Percentiles rank a stretch among this genome's conserved stretches.
phyloP scores from a whole-genome alignment of 2,797 vertebrate genomes.

The Moxostoma hubbsi region DNA sequence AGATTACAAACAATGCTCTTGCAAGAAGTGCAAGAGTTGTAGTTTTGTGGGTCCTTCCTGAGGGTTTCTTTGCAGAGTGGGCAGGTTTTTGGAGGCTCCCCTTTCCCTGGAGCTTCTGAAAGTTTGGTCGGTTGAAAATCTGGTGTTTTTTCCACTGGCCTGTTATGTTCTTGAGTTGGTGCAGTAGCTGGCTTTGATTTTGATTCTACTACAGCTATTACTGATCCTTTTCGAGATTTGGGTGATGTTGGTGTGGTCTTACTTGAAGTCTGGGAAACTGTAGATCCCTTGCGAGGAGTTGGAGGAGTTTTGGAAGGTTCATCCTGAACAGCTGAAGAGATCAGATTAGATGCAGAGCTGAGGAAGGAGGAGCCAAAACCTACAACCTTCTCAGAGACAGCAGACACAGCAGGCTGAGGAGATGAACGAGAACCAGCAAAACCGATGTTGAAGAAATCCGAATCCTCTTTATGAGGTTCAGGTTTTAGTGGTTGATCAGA shows the following conservation, averaged over 20 bases:
- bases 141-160: conserved; percentile 49
- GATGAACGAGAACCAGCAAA: conserved; percentile 74
- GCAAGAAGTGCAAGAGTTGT: conserved; percentile 83
- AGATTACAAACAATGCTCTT: conserved; percentile 82
- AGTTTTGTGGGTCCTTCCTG: conserved; percentile 81
- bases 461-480: conserved; percentile 62
- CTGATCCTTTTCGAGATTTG: conserved; percentile 67
- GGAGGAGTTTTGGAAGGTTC: conserved; percentile 71
- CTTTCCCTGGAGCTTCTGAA: conserved; percentile 59
- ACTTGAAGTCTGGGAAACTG: conserved; percentile 60
- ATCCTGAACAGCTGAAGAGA: conserved; percentile 83
- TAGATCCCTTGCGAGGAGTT: conserved; percentile 67
- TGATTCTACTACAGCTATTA: conserved; percentile 19
- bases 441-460: conserved; percentile 49
- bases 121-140: conserved; percentile 47
- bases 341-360: conserved; percentile 90
- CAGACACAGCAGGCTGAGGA: conserved; percentile 75
- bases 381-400: conserved; percentile 90
- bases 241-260: conserved; percentile 62
- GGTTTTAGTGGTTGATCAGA: conserved; percentile 33
- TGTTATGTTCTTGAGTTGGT: conserved; percentile 51
- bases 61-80: conserved; percentile 83
- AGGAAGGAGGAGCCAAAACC: conserved; percentile 94
- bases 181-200: conserved; percentile 16
- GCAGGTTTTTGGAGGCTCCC: conserved; percentile 68